Percentiles rank a stretch among this genome's conserved stretches.
Evolutionary conservation across 1,140 invertebrate genomes (phyloP).

Genomic region (Bilobella aurantiaca): DNA sequence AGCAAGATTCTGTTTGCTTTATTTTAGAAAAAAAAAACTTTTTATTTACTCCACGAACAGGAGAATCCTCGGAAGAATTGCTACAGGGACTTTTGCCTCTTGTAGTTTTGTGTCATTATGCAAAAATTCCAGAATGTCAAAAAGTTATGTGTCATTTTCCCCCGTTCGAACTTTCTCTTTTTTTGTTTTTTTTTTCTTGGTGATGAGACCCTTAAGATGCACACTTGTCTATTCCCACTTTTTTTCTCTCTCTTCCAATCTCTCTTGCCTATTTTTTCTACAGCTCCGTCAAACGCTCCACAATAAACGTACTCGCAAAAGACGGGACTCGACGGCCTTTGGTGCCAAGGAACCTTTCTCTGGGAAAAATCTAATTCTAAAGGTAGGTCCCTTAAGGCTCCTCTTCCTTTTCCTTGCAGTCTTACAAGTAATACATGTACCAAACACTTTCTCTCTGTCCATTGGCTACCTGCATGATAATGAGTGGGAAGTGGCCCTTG

Average conservation of each 20-base stretch:
- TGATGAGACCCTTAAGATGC: too few relatives aligned
- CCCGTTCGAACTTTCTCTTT: background rate
- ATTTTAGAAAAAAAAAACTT: background rate
- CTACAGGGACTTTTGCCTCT: background rate
- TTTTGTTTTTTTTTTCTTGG: conserved; percentile 22
- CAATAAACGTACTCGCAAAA: conserved; percentile 33
- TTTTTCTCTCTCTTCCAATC: too few relatives aligned
- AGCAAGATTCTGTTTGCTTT: background rate
- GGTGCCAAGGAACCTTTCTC: conserved; percentile 35
- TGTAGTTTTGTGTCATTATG: background rate
- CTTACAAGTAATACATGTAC: too few relatives aligned
- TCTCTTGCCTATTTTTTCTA: conserved; percentile 32
- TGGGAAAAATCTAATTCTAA: conserved; percentile 35
- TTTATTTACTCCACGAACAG: too few relatives aligned
- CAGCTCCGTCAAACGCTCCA: conserved; percentile 36
- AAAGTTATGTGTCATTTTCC: background rate
- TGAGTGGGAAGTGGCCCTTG: background rate
- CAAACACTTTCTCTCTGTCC: too few relatives aligned
- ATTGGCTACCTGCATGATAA: background rate
- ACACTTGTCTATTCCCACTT: too few relatives aligned
- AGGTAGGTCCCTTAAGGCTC: conserved; percentile 30
- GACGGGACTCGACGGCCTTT: conserved; percentile 32
- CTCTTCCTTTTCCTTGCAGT: conserved; percentile 23
- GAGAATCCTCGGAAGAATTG: too few relatives aligned
- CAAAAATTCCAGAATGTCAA: background rate